Evolutionary conservation across 2,888 invertebrate species (phyloP).

Genomic region (Meghimatium bilineatum): DNA sequence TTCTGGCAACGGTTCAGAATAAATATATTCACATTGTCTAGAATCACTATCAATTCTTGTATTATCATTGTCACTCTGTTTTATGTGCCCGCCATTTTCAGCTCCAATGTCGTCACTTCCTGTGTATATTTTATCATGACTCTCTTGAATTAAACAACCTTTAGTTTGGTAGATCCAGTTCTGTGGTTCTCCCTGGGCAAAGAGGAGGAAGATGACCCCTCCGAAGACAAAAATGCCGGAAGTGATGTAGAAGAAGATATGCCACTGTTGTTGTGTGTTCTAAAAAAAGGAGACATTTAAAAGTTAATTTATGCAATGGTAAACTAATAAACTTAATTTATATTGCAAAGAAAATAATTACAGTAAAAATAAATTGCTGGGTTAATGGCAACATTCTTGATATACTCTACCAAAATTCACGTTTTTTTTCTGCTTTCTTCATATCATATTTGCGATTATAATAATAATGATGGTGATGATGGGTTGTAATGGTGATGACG

Average conservation of each 20-base stretch:
- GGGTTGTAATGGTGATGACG: too few species aligned
- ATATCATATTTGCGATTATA: too few species aligned
- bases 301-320: too few species aligned
- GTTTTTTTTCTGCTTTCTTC: too few species aligned
- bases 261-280: conserved; percentile 40
- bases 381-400: too few species aligned
- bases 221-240: conserved; percentile 38
- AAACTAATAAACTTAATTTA: too few species aligned
- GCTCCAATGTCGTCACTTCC: not conserved
- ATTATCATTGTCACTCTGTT: not conserved
- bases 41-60: not conserved
- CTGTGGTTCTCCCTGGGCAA: conserved; percentile 48
- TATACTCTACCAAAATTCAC: too few species aligned
- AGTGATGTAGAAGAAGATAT: conserved; percentile 48
- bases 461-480: too few species aligned
- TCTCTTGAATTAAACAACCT: not conserved
- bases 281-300: conserved; percentile 1
- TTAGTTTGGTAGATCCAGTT: conserved; percentile 7
- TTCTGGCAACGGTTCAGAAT: not conserved
- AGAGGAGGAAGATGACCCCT: conserved; percentile 34
- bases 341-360: too few species aligned
- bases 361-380: too few species aligned
- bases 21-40: not conserved
- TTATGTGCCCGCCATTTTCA: not conserved
- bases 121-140: not conserved